Evolutionary conservation across 1,140 invertebrate species (phyloP).

Genomic region (Drosophila chauvacae): DNA sequence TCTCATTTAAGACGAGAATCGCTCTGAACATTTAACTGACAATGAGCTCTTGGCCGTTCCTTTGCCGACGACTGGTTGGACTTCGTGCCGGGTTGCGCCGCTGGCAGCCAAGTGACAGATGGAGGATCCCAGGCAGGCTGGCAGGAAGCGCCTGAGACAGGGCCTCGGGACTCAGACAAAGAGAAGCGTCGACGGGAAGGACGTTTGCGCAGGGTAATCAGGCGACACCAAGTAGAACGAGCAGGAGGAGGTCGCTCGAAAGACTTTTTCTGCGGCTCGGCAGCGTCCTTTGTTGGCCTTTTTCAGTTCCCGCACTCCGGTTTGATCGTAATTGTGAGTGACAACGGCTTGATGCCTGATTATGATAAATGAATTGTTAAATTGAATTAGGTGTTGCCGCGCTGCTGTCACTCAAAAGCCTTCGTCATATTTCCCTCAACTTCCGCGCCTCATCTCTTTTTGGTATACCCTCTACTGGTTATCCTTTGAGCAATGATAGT

Average conservation of each 20-base stretch:
- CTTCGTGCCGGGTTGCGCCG: slow-evolving; percentile 53
- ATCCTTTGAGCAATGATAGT: no score
- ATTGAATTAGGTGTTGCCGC: slow-evolving; percentile 82
- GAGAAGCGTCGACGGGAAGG: slow-evolving; percentile 4
- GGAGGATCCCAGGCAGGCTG: slow-evolving; percentile 62
- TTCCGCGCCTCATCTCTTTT: slow-evolving; percentile 1
- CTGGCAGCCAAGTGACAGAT: slow-evolving; percentile 76
- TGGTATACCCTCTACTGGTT: slow-evolving; percentile 12
- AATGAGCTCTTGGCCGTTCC: slow-evolving; percentile 58
- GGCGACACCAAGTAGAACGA: slow-evolving; percentile 26
- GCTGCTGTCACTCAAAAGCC: slow-evolving; percentile 75
- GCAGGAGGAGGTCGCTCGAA: slow-evolving; percentile 32
- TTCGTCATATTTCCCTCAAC: slow-evolving; percentile 55
- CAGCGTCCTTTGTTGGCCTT: slow-evolving; percentile 41
- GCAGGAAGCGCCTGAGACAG: slow-evolving; percentile 59
- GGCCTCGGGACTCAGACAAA: slow-evolving; percentile 9
- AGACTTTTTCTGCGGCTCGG: slow-evolving; percentile 31
- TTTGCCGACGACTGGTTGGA: slow-evolving; percentile 46
- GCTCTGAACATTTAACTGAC: slow-evolving; percentile 55
- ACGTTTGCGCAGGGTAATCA: slow-evolving; percentile 52
- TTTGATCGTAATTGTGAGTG: slow-evolving; percentile 81
- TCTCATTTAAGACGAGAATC: slow-evolving; percentile 45
- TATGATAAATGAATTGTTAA: slow-evolving; percentile 84
- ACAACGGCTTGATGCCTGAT: slow-evolving; percentile 82
- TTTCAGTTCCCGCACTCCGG: slow-evolving; percentile 25